Conservation (phyloP, 2,888 invertebrate genomes). For the Drosophila meridiana region DNA sequence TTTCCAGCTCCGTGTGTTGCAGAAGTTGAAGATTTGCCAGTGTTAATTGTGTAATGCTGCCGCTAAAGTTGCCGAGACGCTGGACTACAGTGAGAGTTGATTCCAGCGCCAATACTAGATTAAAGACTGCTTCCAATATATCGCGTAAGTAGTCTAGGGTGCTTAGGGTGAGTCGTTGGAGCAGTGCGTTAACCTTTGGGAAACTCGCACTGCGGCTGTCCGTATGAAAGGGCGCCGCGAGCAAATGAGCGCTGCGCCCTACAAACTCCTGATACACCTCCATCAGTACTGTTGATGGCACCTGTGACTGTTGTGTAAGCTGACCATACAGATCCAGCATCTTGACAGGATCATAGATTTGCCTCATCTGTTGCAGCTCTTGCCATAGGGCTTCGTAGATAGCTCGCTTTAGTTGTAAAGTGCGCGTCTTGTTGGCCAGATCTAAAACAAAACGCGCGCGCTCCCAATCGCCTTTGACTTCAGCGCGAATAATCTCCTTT, state of each 20-base stretch:
- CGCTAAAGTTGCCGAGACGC: slow-evolving; percentile 47
- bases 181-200: slow-evolving; percentile 48
- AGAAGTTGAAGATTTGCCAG: slow-evolving; percentile 60
- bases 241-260: slow-evolving; percentile 55
- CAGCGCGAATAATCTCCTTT: slow-evolving; percentile 58
- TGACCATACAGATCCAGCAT: slow-evolving; percentile 57
- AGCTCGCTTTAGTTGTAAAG: slow-evolving; percentile 56
- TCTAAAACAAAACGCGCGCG: slow-evolving; percentile 45
- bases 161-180: slow-evolving; percentile 54
- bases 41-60: slow-evolving; percentile 51
- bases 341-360: slow-evolving; percentile 58
- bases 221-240: slow-evolving; percentile 62
- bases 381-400: slow-evolving; percentile 70
- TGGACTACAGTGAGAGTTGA: slow-evolving; percentile 49
- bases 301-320: slow-evolving; percentile 34
- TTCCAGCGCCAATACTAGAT: slow-evolving; percentile 58
- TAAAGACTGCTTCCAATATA: slow-evolving; percentile 58
- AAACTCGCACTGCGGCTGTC: slow-evolving; percentile 42
- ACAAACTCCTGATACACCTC: slow-evolving; percentile 48
- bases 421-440: slow-evolving; percentile 41
- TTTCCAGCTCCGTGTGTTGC: slow-evolving; percentile 44
- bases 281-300: slow-evolving; percentile 32
- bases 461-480: slow-evolving; percentile 64
- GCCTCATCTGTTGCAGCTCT: slow-evolving; percentile 57
- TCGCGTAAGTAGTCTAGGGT: slow-evolving; percentile 55